phyloP scores from a whole-genome alignment of 2,113 vertebrate genomes.

The Columba livia region DNA sequence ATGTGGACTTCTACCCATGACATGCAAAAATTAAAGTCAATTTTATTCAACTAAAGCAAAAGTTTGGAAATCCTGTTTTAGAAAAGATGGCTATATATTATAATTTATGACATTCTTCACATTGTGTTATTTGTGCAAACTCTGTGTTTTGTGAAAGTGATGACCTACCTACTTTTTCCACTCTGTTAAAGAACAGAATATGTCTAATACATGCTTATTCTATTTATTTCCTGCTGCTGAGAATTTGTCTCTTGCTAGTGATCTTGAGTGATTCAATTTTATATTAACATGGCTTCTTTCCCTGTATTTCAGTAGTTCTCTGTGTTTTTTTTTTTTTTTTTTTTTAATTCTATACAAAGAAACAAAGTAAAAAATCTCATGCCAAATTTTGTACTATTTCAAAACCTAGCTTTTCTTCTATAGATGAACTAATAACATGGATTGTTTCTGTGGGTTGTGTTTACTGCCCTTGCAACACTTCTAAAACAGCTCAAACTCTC shows the following conservation, averaged over 20 bases:
- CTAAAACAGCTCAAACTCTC: slow-evolving; percentile 29
- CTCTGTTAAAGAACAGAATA: not conserved
- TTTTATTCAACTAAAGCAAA: slow-evolving; percentile 12
- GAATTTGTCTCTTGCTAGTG: not conserved
- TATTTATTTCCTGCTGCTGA: not conserved
- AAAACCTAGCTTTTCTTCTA: not conserved
- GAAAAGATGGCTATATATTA: not conserved
- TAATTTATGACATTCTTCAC: not conserved
- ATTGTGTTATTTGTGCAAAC: not conserved
- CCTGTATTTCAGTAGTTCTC: not conserved
- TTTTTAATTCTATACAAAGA: not conserved
- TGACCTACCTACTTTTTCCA: not conserved
- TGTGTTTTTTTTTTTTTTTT: too few relatives aligned
- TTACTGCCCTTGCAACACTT: not conserved
- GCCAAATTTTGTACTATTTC: not conserved
- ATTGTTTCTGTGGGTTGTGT: slow-evolving; percentile 25
- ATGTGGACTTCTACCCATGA: not conserved
- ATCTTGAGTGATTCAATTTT: not conserved
- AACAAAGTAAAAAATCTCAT: not conserved
- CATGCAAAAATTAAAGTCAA: not conserved
- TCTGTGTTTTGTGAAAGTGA: not conserved
- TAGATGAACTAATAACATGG: not conserved
- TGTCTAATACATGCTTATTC: not conserved
- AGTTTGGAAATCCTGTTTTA: not conserved
- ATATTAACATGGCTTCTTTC: not conserved